phyloP scores from a whole-genome alignment of 2,888 invertebrate genomes.

The Acrobasis suavella region DNA sequence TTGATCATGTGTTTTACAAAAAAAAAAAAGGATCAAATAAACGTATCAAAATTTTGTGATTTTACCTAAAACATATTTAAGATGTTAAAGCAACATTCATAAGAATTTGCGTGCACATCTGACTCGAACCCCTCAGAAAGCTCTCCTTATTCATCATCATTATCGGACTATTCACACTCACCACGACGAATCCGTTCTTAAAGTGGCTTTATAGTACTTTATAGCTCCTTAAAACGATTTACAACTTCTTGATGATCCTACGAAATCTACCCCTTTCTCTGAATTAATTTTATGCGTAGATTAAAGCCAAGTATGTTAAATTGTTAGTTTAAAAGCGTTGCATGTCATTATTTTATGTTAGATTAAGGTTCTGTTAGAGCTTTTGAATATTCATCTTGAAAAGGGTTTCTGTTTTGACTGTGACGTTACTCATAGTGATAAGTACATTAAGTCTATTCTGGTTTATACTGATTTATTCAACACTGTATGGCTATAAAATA shows the following conservation, averaged over 20 bases:
- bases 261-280: not conserved
- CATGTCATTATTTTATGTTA: no score
- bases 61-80: no score
- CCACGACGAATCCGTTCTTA: constrained; percentile 16
- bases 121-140: not conserved
- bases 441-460: no score
- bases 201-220: constrained; percentile 4
- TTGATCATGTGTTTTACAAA: no score
- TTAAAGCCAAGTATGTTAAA: not conserved
- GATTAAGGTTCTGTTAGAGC: no score
- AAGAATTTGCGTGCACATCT: constrained; percentile 1
- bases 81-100: not conserved
- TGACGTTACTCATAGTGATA: no score
- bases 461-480: no score
- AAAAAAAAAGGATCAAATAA: no score
- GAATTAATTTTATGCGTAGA: not conserved
- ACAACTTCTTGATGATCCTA: constrained; percentile 15
- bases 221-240: constrained; percentile 11
- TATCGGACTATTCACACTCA: constrained; percentile 9
- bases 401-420: no score
- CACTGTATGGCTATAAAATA: no score
- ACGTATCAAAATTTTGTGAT: no score
- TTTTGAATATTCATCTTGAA: no score
- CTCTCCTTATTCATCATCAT: constrained; percentile 11
- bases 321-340: not conserved